Percentiles rank a stretch among this genome's conserved stretches.
These are phyloP conservation scores for Colistium nudipinnis DNA, from an alignment of 2,113 vertebrate genomes.

Conservation along the genomic window DNA sequence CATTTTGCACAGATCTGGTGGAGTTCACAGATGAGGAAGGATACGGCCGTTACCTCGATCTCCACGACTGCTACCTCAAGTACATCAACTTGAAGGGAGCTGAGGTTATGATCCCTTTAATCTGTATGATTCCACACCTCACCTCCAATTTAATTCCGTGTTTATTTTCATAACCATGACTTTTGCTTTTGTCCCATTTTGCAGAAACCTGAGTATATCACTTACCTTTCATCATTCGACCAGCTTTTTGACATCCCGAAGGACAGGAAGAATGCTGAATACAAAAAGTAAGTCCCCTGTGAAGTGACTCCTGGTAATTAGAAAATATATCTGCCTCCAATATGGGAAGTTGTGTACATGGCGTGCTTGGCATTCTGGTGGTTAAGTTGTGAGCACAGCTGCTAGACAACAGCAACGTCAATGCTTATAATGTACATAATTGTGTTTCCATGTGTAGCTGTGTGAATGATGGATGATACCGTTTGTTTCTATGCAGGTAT, in stretches of 20 bases:
- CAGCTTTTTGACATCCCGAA: constrained; percentile 98
- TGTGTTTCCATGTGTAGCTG: neutral
- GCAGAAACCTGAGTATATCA: constrained; percentile 96
- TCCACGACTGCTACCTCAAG: constrained; percentile 97
- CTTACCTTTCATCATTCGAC: constrained; percentile 95
- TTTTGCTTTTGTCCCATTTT: constrained; percentile 8
- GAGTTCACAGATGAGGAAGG: constrained; percentile 99
- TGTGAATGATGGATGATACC: no score
- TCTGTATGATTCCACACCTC: neutral
- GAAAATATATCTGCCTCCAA: neutral
- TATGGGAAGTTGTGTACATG: neutral
- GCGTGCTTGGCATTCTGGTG: no score
- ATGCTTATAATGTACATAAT: no score
- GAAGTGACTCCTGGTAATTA: neutral
- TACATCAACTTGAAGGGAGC: constrained; percentile 96
- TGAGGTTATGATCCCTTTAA: constrained; percentile 80
- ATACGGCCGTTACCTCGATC: constrained; percentile 94
- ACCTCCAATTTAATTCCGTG: neutral
- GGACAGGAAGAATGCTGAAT: constrained; percentile 96
- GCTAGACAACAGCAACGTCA: neutral
- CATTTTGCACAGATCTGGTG: constrained; percentile 86
- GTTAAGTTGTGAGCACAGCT: neutral
- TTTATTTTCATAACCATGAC: neutral
- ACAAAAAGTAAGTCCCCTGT: constrained; percentile 85
- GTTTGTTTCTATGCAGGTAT: constrained; percentile 81